Percentiles rank a stretch among this genome's conserved stretches.
Evolutionary conservation across 2,888 invertebrate species (phyloP).

Genomic region (Drymonia ruficornis): DNA sequence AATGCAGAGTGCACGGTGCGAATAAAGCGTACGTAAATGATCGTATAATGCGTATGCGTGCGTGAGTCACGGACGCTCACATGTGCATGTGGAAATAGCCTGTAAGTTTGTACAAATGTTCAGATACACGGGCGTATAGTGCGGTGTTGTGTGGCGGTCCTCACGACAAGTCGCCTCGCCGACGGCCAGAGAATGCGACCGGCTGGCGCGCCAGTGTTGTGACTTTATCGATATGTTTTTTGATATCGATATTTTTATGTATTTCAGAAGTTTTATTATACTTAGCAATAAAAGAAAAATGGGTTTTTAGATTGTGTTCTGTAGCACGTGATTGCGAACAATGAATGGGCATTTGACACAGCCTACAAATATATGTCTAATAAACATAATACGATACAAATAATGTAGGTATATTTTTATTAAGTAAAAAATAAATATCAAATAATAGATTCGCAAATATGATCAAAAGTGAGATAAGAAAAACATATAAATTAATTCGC

Average conservation of each 20-base stretch:
- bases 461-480: not conserved
- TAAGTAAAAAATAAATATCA: not conserved
- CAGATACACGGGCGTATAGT: slow-evolving; percentile 55
- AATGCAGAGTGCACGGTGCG: slow-evolving; percentile 55
- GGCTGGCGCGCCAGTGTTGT: slow-evolving; percentile 77
- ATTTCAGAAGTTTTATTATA: not conserved
- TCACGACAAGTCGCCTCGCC: slow-evolving; percentile 69
- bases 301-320: not conserved
- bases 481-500: not conserved
- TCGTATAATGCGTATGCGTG: slow-evolving; percentile 67
- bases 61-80: slow-evolving; percentile 78
- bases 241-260: slow-evolving; percentile 11
- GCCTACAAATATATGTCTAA: no score
- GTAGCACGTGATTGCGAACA: no score
- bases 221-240: slow-evolving; percentile 53
- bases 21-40: slow-evolving; percentile 63
- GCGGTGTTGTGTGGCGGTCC: slow-evolving; percentile 60
- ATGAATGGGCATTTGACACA: no score
- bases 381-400: no score
- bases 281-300: not conserved
- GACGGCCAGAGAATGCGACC: slow-evolving; percentile 78
- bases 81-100: slow-evolving; percentile 81
- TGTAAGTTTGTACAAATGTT: slow-evolving; percentile 75
- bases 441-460: not conserved
- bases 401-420: no score